These are phyloP conservation scores for Chelonus formosanus DNA, from an alignment of 2,888 invertebrate genomes.

Conservation along the genomic window DNA sequence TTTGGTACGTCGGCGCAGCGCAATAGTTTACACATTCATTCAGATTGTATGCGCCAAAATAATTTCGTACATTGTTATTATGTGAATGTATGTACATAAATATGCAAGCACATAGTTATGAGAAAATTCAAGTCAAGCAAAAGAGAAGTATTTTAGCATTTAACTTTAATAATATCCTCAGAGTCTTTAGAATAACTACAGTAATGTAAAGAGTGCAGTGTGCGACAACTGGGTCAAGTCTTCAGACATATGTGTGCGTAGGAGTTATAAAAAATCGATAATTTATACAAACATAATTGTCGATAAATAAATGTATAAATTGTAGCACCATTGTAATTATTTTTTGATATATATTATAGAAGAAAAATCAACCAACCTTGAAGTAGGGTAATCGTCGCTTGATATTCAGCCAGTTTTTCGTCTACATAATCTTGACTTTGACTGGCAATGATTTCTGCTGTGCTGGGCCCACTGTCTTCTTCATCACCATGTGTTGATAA, in stretches of 20 bases:
- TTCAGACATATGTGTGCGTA: slow-evolving; percentile 7
- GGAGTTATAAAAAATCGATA: not conserved
- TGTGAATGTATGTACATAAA: not conserved
- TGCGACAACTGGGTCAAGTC: slow-evolving; percentile 9
- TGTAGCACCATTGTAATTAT: not conserved
- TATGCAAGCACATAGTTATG: no score
- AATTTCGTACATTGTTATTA: not conserved
- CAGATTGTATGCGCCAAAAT: slow-evolving; percentile 10
- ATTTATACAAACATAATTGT: slow-evolving; percentile 6
- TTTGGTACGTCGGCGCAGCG: not conserved
- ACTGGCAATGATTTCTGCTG: slow-evolving; percentile 90
- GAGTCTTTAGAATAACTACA: slow-evolving; percentile 5
- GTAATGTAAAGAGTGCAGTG: not conserved
- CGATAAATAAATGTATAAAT: not conserved
- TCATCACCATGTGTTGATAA: slow-evolving; percentile 69
- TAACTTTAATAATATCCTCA: slow-evolving; percentile 1
- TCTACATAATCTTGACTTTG: slow-evolving; percentile 95
- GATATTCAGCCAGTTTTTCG: slow-evolving; percentile 92
- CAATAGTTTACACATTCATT: slow-evolving; percentile 4
- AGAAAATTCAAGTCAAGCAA: no score
- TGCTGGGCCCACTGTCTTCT: slow-evolving; percentile 82
- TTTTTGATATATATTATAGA: not conserved
- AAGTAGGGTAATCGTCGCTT: slow-evolving; percentile 87
- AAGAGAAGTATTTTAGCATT: no score
- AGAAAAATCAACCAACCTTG: slow-evolving; percentile 67